Conservation (phyloP, 2,113 vertebrate genomes). For the Coryphaenoides rupestris region DNA sequence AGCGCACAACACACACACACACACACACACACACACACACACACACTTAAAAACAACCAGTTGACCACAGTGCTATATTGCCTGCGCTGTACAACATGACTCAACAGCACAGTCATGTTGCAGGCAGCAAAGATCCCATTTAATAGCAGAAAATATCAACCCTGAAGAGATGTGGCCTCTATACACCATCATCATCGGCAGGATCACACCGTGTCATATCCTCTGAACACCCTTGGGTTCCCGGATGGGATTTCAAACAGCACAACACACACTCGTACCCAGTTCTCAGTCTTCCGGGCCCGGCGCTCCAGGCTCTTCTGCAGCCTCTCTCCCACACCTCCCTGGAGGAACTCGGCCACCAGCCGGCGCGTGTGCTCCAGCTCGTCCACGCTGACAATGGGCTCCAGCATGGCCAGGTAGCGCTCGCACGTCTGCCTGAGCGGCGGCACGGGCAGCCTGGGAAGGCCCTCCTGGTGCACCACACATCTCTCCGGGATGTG, state of each 20-base stretch:
- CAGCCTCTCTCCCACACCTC: slow-evolving; percentile 88
- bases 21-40: no score
- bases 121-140: no score
- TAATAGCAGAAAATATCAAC: no score
- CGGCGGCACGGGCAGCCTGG: slow-evolving; percentile 72
- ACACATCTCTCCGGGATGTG: slow-evolving; percentile 73
- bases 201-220: no score
- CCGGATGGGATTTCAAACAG: no score
- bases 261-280: slow-evolving; percentile 68
- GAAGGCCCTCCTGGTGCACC: slow-evolving; percentile 66
- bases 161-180: no score
- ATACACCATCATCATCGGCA: no score
- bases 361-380: slow-evolving; percentile 79
- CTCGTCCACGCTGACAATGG: slow-evolving; percentile 86
- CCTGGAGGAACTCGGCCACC: slow-evolving; percentile 80
- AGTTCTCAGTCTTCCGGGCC: slow-evolving; percentile 89
- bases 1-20: background rate
- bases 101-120: no score
- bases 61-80: no score
- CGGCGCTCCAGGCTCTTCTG: slow-evolving; percentile 89
- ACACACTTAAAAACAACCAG: no score
- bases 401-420: slow-evolving; percentile 84
- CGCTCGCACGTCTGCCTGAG: slow-evolving; percentile 86
- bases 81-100: no score
- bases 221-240: no score